phyloP scores from a whole-genome alignment of 2,888 invertebrate species.

The Lomographa bimaculata region DNA sequence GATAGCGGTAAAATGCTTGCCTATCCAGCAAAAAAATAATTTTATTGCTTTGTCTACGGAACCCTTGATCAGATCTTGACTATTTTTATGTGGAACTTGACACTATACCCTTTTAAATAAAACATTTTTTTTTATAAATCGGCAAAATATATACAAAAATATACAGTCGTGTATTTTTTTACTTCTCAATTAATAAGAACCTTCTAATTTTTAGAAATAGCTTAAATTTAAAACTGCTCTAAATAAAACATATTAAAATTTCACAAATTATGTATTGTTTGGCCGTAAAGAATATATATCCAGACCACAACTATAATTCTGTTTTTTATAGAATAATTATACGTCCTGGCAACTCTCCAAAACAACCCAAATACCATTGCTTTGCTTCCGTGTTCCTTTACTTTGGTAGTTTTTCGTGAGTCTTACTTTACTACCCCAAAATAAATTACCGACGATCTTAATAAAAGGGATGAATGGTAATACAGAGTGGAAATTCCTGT shows the following conservation, averaged over 20 bases:
- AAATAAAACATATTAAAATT: constrained; percentile 2
- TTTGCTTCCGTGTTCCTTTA: constrained; percentile 19
- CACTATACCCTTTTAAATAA: too few species aligned
- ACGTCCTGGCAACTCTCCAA: constrained; percentile 27
- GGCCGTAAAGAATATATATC: constrained; percentile 1
- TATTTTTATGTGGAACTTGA: too few species aligned
- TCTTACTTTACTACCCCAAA: constrained; percentile 29
- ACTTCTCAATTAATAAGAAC: too few species aligned
- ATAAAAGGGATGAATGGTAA: constrained; percentile 36
- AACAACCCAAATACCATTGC: constrained; percentile 13
- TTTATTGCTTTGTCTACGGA: too few species aligned
- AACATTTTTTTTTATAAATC: too few species aligned
- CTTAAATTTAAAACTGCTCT: not conserved
- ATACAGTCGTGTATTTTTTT: too few species aligned
- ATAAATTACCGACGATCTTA: constrained; percentile 35
- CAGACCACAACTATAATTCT: constrained; percentile 8
- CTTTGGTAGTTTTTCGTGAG: constrained; percentile 28
- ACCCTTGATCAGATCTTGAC: too few species aligned
- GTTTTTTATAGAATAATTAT: constrained; percentile 24
- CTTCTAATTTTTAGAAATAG: too few species aligned
- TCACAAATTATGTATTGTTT: constrained; percentile 7
- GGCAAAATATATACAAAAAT: too few species aligned
- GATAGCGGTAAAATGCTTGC: too few species aligned
- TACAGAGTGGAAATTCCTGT: constrained; percentile 34
- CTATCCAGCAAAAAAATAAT: too few species aligned